Base-by-base conservation (phyloP, 2,113 vertebrate genomes). In the Oncorhynchus gorbuscha region DNA sequence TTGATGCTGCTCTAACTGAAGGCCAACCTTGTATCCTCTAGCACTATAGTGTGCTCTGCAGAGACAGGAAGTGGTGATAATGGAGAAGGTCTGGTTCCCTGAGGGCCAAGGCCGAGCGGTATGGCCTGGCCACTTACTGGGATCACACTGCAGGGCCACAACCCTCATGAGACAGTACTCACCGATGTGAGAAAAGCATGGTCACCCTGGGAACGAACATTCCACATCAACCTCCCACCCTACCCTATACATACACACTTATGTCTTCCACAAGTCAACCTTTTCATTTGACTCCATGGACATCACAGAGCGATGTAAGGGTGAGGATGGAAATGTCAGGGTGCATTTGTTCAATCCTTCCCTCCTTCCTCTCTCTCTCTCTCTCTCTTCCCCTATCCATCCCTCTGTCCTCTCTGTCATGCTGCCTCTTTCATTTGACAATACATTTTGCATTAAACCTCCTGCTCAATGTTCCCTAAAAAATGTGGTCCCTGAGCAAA, bases 171-270 rank as follows among this genome's bases (percentile, higher is more conserved):
- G 35, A 59, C 39, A 45, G 32, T 64, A 65, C 12, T 51, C n/a
- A 71, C 12, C 66, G 64, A 67, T 70, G 61, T 79, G 35, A 76
- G 73, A 79, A 83, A 77, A 83, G 71, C 79, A 32, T 68, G 49
- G 39, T 68, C 61, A 55, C 24, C 6, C 26, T 62, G 59, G 5
- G 61, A 18, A 62, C 28, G 11, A 16, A 55, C 51, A 5, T 55
- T 55, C 16, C 51, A 45, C 13, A 65, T 32, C 32, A 14, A 18
- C 48, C 26, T 67, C 67, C 18, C 39, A 45, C 39, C 32, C 14
- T 59, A 28, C 59, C 69, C 61, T 65, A 32, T 24, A 69, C 73
- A 78, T 80, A 28, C 39, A 11, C 9, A 45, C 39, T 45, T 45
- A 45, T 12, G 39, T 45, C 2, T 11, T 45, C 39, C 39, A 45